Base-by-base conservation (phyloP, 1,140 invertebrate species). In the Kradibia gibbosae region DNA sequence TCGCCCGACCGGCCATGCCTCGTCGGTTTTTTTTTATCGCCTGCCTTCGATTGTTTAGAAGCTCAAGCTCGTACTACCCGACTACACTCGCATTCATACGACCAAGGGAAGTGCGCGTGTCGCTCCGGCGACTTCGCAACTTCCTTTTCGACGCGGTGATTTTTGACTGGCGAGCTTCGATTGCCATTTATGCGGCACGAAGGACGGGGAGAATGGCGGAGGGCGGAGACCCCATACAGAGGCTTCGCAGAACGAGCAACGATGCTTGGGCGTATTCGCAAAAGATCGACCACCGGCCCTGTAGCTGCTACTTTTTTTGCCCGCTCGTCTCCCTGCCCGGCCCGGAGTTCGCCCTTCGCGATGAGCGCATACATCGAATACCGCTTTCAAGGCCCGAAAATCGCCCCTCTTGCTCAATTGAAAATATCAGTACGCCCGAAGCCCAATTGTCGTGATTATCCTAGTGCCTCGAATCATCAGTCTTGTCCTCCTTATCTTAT, bases 31-130 rank as follows among this genome's bases (percentile, higher is more conserved):
- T 71, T 75, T 62, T 34, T 55, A 11, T 22, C 55, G 45, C 53
- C 65, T 74, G 42, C 45, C 79, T 74, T 81, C 70, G 50, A 81
- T 75, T 75, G 45, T 75, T 81, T 75, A 60, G 65, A 81, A 62
- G 65, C 22, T 25, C 25, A 25, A 20, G 34, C 39, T 25, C 67
- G 31, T 45, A 13, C 17, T 17, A n/a, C 36, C 7, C 25, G 57
- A 3, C 10, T 71, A 55, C n/a, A 7, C 11, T 22, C 28, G 17
- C n/a, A 48, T 67, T 25, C 62, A 42, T 36, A 34, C 25, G 15
- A 36, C 1, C 45, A 7, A 75, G 17, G 31, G 15, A n/a, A 36
- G 45, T 7, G 8, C 7, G 7, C 45, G 45, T 17, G 7, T 48
- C 45, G 45, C 45, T 48, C 36, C 28, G 7, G 20, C 39, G 17